phyloP scores from a whole-genome alignment of 1,140 invertebrate species.

The Drosophila nigrodunni region DNA sequence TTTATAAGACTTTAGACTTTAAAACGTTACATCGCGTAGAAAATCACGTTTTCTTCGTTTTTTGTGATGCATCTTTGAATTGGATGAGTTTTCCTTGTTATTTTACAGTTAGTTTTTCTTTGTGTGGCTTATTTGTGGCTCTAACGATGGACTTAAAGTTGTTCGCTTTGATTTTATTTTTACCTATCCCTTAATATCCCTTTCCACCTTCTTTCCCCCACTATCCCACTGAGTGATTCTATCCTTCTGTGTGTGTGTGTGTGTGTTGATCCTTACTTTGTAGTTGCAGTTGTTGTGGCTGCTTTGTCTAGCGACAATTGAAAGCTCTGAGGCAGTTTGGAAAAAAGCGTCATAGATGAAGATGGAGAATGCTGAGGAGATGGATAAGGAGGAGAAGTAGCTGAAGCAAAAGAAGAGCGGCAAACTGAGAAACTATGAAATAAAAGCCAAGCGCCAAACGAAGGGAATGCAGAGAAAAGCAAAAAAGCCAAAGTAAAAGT shows the following conservation, averaged over 20 bases:
- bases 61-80: no score
- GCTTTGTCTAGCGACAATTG: constrained; percentile 67
- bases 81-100: background rate
- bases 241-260: background rate
- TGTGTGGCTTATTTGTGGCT: constrained; percentile 6
- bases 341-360: background rate
- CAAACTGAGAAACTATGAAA: constrained; percentile 44
- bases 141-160: constrained; percentile 28
- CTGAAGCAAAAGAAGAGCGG: background rate
- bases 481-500: constrained; percentile 7
- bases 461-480: constrained; percentile 8
- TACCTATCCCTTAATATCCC: background rate
- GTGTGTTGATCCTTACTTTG: constrained; percentile 38
- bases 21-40: no score
- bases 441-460: constrained; percentile 46
- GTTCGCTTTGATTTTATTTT: constrained; percentile 32
- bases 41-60: no score
- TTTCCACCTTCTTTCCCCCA: background rate
- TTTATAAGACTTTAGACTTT: no score
- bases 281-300: constrained; percentile 50
- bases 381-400: background rate
- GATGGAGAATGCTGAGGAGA: background rate
- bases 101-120: background rate
- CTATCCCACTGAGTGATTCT: background rate
- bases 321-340: constrained; percentile 40